phyloP scores from a whole-genome alignment of 2,113 vertebrate genomes.

The Okapia johnstoni region DNA sequence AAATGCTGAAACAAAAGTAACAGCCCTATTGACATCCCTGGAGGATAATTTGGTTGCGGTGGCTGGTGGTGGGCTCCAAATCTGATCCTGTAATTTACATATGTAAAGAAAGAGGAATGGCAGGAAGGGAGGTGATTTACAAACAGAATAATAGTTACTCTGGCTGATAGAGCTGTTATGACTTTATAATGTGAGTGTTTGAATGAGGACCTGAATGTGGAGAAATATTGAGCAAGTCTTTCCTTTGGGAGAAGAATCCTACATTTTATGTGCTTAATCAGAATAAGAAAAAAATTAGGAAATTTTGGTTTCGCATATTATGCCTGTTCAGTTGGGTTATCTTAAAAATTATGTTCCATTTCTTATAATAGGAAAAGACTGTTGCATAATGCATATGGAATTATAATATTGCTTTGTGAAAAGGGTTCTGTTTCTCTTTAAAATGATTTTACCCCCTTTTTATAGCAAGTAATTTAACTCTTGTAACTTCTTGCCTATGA shows the following conservation, averaged over 20 bases:
- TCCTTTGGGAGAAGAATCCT: not conserved
- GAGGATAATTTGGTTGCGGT: constrained; percentile 60
- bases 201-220: not conserved
- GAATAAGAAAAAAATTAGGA: constrained; percentile 2
- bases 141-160: constrained; percentile 29
- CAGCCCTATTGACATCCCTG: constrained; percentile 35
- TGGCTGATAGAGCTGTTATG: constrained; percentile 22
- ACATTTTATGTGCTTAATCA: not conserved
- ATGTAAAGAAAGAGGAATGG: constrained; percentile 56
- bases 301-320: constrained; percentile 7
- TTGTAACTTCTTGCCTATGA: constrained; percentile 2
- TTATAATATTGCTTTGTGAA: not conserved
- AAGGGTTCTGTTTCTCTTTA: not conserved
- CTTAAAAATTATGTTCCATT: constrained; percentile 21
- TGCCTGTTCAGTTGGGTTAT: not conserved
- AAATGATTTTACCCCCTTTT: not conserved
- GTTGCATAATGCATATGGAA: not conserved
- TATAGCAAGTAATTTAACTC: constrained; percentile 16
- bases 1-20: constrained; percentile 48
- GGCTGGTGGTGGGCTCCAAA: constrained; percentile 40
- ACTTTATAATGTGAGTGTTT: not conserved
- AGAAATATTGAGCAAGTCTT: not conserved
- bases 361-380: not conserved
- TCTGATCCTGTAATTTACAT: constrained; percentile 59
- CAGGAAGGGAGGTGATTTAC: constrained; percentile 32